phyloP scores from a whole-genome alignment of 2,888 invertebrate genomes.

The Thera britannica region DNA sequence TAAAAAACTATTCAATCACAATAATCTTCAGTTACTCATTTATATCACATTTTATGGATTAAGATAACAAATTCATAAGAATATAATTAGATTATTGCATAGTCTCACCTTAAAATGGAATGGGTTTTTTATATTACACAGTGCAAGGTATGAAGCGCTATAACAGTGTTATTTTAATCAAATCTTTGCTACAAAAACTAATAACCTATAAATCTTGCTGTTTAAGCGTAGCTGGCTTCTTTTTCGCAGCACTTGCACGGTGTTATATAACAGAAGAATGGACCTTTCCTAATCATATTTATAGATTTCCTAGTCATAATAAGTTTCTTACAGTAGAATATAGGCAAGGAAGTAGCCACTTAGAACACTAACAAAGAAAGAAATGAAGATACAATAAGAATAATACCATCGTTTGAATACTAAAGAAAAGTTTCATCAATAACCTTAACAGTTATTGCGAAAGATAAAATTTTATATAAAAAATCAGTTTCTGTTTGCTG shows the following conservation, averaged over 20 bases:
- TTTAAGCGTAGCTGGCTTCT: neutral
- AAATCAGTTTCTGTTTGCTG: neutral
- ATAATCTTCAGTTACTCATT: constrained; percentile 28
- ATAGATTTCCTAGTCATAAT: neutral
- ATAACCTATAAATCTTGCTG: too few relatives aligned
- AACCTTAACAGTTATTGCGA: neutral
- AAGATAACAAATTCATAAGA: constrained; percentile 17
- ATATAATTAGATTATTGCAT: neutral
- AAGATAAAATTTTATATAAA: neutral
- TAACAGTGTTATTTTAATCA: too few relatives aligned
- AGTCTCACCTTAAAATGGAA: constrained; percentile 6
- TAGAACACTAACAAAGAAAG: neutral
- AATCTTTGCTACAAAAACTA: neutral
- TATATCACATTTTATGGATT: constrained; percentile 46
- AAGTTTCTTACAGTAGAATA: constrained; percentile 1
- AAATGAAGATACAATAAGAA: constrained; percentile 1
- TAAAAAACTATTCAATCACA: constrained; percentile 31
- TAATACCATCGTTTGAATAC: constrained; percentile 15
- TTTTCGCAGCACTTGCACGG: neutral
- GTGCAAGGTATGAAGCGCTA: neutral
- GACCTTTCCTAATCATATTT: neutral
- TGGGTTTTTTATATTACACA: constrained; percentile 4
- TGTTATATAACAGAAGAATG: neutral
- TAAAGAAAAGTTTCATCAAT: constrained; percentile 1
- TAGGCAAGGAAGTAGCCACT: neutral